Evolutionary conservation across 2,113 vertebrate genomes (phyloP).

Genomic region (Gobiocypris rarus): DNA sequence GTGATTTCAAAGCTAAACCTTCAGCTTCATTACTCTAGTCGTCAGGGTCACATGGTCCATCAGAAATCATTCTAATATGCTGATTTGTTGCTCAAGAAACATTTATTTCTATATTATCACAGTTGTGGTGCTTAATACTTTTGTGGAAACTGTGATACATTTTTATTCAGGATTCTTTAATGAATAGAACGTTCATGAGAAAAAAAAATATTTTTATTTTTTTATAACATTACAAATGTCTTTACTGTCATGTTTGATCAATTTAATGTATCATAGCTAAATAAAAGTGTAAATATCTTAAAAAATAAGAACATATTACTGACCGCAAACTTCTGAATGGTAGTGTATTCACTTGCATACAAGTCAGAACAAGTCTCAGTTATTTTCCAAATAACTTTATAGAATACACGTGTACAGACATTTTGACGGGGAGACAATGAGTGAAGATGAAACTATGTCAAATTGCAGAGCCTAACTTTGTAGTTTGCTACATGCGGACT

Average conservation of each 20-base stretch:
- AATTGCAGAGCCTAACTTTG: neutral
- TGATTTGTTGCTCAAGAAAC: neutral
- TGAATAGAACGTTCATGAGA: neutral
- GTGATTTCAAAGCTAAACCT: neutral
- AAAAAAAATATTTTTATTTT: no score
- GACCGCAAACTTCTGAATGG: neutral
- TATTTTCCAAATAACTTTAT: neutral
- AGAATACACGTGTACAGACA: no score
- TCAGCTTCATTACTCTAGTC: neutral
- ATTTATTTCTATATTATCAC: neutral
- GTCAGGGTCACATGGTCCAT: neutral
- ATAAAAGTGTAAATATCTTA: neutral
- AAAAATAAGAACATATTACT: neutral
- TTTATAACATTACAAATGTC: neutral
- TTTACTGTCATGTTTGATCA: neutral
- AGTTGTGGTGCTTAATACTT: neutral
- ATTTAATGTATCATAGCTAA: neutral
- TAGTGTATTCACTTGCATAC: neutral
- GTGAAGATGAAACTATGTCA: neutral
- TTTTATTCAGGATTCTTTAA: neutral
- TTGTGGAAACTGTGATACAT: neutral
- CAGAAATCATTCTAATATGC: neutral
- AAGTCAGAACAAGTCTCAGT: neutral
- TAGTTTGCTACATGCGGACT: neutral
- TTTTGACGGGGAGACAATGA: neutral